Evolutionary conservation across 2,797 vertebrate species (phyloP).

Genomic region (Masticophis lateralis): DNA sequence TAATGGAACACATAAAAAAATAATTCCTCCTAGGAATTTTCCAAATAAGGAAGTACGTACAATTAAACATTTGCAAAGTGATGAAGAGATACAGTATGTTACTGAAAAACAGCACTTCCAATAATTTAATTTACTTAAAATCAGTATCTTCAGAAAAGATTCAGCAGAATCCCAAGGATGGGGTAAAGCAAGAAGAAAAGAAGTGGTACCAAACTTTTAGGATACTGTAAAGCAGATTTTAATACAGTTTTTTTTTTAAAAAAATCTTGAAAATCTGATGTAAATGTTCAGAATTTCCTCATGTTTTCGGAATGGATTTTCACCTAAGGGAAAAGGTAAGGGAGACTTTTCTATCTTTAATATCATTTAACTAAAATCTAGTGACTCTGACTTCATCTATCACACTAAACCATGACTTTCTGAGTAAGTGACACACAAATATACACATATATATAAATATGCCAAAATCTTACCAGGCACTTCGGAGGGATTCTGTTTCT

Average conservation of each 20-base stretch:
- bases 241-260: not conserved
- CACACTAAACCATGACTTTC: not conserved
- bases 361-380: not conserved
- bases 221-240: not conserved
- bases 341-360: not conserved
- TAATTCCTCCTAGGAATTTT: not conserved
- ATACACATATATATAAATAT: not conserved
- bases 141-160: not conserved
- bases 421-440: not conserved
- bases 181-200: not conserved
- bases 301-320: not conserved
- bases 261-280: not conserved
- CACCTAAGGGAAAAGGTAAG: not conserved
- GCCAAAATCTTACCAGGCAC: conserved; percentile 69
- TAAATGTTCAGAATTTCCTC: not conserved
- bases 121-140: not conserved
- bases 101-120: not conserved
- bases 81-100: not conserved
- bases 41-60: not conserved
- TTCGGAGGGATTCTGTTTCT: conserved; percentile 56
- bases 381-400: not conserved
- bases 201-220: not conserved
- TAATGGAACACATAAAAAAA: not conserved
- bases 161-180: not conserved
- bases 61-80: not conserved